Evolutionary conservation across 2,888 invertebrate genomes (phyloP).

Genomic region (Caenorhabditis parvicauda): DNA sequence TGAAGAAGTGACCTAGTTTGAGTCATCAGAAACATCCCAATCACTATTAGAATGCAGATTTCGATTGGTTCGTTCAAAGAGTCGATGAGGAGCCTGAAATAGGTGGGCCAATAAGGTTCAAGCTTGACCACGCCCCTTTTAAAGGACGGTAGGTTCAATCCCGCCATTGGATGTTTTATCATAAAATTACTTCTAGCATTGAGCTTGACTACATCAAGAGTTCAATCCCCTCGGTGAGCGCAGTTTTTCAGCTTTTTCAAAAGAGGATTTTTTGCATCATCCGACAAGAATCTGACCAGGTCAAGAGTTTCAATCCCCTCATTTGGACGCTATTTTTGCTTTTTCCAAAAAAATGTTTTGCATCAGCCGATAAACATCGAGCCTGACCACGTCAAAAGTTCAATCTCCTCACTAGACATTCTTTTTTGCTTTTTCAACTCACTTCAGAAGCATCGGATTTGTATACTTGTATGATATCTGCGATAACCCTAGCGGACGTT

Average conservation of each 20-base stretch:
- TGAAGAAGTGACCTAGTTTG: too few species aligned
- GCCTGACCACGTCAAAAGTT: constrained; percentile 18
- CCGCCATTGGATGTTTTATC: constrained; percentile 19
- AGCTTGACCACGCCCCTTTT: constrained; percentile 20
- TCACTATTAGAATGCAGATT: too few species aligned
- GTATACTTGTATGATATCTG: constrained; percentile 52
- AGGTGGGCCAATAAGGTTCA: too few species aligned
- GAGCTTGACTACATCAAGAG: background rate
- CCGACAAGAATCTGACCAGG: too few species aligned
- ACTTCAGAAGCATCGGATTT: constrained; percentile 51
- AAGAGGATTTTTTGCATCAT: too few species aligned
- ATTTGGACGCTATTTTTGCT: background rate
- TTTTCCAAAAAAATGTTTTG: background rate
- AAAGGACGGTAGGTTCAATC: constrained; percentile 26
- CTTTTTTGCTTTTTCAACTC: background rate
- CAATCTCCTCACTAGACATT: background rate
- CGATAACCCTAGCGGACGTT: constrained; percentile 37
- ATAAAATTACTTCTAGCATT: background rate
- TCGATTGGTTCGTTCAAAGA: too few species aligned
- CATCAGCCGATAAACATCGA: background rate
- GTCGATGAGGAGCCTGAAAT: too few species aligned
- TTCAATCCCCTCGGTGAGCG: background rate
- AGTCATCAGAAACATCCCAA: too few species aligned
- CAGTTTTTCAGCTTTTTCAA: constrained; percentile 1
- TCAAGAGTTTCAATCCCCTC: background rate